Conservation (phyloP, 2,113 vertebrate species). For the Dicaeum eximium region DNA sequence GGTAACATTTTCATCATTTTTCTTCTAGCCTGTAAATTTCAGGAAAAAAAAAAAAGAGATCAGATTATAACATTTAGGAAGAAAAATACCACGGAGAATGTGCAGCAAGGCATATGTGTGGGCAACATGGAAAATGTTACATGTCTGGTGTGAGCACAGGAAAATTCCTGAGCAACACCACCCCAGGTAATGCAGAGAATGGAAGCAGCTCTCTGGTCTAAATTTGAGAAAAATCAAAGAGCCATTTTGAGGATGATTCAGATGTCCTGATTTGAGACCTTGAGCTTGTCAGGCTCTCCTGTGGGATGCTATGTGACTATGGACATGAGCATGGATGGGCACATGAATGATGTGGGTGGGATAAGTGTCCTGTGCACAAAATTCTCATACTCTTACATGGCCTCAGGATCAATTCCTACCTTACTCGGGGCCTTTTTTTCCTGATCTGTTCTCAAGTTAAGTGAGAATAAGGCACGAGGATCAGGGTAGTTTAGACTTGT, state of each 20-base stretch:
- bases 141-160: neutral
- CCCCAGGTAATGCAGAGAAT: neutral
- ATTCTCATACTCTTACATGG: neutral
- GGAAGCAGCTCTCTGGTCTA: neutral
- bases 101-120: neutral
- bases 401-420: neutral
- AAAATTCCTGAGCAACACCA: neutral
- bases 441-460: neutral
- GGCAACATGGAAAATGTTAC: neutral
- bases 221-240: neutral
- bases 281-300: neutral
- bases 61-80: neutral
- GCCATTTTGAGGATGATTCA: neutral
- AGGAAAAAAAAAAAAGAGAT: neutral
- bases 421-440: neutral
- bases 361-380: neutral
- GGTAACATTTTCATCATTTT: conserved; percentile 62
- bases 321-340: neutral
- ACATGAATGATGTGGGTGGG: neutral
- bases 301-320: fast-evolving
- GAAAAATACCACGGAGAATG: neutral
- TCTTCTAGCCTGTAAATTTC: conserved; percentile 36
- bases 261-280: neutral
- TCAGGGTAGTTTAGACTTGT: neutral
- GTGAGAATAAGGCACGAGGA: fast-evolving